Evolutionary conservation across 2,888 invertebrate genomes (phyloP).

Genomic region (Agonum fuliginosum): DNA sequence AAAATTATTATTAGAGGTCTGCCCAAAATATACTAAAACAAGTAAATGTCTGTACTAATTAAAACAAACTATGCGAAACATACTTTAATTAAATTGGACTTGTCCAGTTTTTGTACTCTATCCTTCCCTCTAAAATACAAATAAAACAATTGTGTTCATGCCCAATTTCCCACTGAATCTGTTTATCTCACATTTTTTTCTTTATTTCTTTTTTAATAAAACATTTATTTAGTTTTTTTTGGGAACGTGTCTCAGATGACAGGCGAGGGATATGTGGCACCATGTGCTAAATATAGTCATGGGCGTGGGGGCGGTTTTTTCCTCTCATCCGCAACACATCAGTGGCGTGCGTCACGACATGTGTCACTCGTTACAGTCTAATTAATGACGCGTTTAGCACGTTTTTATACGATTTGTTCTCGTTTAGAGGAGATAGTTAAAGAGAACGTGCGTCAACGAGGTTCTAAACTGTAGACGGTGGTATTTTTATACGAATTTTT

Average conservation of each 20-base stretch:
- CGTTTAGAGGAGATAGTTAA: constrained; percentile 8
- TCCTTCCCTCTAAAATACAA: too few species aligned
- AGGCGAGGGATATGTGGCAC: constrained; percentile 27
- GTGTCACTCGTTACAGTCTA: constrained; percentile 29
- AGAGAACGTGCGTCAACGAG: neutral
- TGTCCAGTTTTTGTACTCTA: too few species aligned
- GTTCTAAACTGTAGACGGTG: neutral
- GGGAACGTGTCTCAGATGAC: too few species aligned
- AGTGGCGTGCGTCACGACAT: constrained; percentile 29
- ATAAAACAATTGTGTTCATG: too few species aligned
- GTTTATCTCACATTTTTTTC: constrained; percentile 3
- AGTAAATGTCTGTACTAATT: too few species aligned
- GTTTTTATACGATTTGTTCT: constrained; percentile 21
- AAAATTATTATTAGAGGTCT: too few species aligned
- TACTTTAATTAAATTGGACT: too few species aligned
- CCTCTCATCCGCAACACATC: neutral
- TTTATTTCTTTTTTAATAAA: constrained; percentile 9
- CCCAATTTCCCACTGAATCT: too few species aligned
- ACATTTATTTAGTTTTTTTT: neutral
- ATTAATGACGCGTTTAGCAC: constrained; percentile 30
- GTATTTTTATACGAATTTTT: constrained; percentile 5
- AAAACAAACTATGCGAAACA: too few species aligned
- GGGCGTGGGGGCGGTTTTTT: constrained; percentile 20
- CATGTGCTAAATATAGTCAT: constrained; percentile 27
- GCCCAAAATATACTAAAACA: too few species aligned